Conservation (phyloP, 2,888 invertebrate species). For the Habrosyne pyritoides region DNA sequence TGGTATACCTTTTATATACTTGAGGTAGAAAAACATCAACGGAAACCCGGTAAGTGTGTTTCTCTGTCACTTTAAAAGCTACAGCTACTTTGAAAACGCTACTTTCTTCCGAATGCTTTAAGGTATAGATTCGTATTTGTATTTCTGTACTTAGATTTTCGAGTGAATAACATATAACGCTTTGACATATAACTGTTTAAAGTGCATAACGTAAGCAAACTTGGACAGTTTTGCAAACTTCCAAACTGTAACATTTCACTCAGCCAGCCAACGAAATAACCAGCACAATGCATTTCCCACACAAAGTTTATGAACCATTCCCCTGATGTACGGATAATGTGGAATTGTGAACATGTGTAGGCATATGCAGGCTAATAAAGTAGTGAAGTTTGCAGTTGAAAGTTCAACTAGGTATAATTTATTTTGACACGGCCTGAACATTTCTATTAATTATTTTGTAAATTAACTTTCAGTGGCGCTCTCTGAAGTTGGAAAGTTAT, state of each 20-base stretch:
- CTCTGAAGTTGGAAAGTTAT: not conserved
- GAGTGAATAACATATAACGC: not conserved
- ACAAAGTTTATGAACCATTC: conserved; percentile 43
- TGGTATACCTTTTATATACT: not conserved
- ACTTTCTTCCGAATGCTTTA: not conserved
- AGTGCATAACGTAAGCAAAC: conserved; percentile 42
- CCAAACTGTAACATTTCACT: conserved; percentile 46
- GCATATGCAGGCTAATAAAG: conserved; percentile 21
- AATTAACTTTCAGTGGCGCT: not conserved
- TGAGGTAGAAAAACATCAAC: conserved; percentile 2
- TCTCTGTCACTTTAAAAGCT: not conserved
- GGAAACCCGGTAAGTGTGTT: conserved; percentile 2
- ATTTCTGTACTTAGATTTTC: not conserved
- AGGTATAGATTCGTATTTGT: not conserved
- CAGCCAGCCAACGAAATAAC: conserved; percentile 49
- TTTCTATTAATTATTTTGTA: not conserved
- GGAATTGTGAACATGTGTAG: conserved; percentile 16
- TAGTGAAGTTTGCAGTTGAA: conserved; percentile 25
- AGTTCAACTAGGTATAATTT: conserved; percentile 28
- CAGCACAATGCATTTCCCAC: conserved; percentile 49
- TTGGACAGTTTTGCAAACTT: conserved; percentile 47
- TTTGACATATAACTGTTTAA: conserved; percentile 12
- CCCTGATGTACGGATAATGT: conserved; percentile 27
- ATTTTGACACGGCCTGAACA: conserved; percentile 6
- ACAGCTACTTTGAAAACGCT: not conserved